Conservation (phyloP, 2,113 vertebrate species). For the Nipponia nippon region DNA sequence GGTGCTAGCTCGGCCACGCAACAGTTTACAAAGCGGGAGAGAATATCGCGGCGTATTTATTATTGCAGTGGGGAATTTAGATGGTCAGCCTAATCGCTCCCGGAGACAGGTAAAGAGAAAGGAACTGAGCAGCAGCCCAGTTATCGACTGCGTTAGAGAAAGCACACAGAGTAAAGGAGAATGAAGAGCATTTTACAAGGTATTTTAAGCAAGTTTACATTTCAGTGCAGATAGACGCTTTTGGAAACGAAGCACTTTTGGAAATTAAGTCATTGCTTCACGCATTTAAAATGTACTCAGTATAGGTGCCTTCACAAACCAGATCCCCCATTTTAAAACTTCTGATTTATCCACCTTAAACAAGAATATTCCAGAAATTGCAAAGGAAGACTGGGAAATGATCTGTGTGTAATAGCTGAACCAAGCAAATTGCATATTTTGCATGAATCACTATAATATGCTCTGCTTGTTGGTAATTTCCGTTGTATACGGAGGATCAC, state of each 20-base stretch:
- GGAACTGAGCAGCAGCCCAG: neutral
- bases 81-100: neutral
- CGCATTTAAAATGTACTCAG: neutral
- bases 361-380: neutral
- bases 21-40: neutral
- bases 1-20: neutral
- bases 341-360: neutral
- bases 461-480: neutral
- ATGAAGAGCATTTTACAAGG: neutral
- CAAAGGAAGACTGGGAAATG: neutral
- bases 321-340: neutral
- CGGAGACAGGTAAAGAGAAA: neutral
- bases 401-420: conserved; percentile 12
- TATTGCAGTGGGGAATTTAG: neutral
- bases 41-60: neutral
- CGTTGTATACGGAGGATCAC: neutral
- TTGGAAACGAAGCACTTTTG: neutral
- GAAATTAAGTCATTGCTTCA: neutral
- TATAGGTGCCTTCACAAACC: neutral
- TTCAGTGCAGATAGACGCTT: neutral
- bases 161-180: neutral
- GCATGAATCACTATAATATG: neutral
- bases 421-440: conserved; percentile 19
- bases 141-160: neutral
- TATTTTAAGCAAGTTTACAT: neutral